Percentiles rank a stretch among this genome's conserved stretches.
phyloP scores from a whole-genome alignment of 1,140 invertebrate species.

The Chironomus striatipennis region DNA sequence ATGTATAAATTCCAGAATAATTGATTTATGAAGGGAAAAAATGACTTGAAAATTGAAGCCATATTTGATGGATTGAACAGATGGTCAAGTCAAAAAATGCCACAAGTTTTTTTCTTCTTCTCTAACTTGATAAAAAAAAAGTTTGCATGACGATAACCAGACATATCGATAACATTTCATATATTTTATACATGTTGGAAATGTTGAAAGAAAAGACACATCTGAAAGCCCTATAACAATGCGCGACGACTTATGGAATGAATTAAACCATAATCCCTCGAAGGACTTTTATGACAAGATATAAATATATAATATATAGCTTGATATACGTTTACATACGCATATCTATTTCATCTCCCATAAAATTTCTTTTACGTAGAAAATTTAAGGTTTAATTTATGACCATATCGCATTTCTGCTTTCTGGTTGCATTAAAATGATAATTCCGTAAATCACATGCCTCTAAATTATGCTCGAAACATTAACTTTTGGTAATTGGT shows the following conservation, averaged over 20 bases:
- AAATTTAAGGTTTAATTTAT: conserved; percentile 12
- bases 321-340: not conserved
- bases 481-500: conserved; percentile 9
- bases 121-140: too few species aligned
- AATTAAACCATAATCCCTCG: not conserved
- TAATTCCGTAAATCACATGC: conserved; percentile 7
- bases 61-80: too few species aligned
- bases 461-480: conserved; percentile 12
- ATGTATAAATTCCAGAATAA: too few species aligned
- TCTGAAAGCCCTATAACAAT: not conserved
- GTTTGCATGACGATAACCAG: too few species aligned
- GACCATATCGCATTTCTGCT: not conserved
- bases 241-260: not conserved
- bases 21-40: too few species aligned
- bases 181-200: not conserved
- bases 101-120: too few species aligned
- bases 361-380: not conserved
- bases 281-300: not conserved
- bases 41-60: too few species aligned
- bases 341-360: not conserved
- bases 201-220: not conserved
- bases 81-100: too few species aligned
- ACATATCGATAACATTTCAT: not conserved
- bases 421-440: not conserved
- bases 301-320: not conserved